Evolutionary conservation across 2,888 invertebrate genomes (phyloP).

Genomic region (Neoitamus cyanurus): DNA sequence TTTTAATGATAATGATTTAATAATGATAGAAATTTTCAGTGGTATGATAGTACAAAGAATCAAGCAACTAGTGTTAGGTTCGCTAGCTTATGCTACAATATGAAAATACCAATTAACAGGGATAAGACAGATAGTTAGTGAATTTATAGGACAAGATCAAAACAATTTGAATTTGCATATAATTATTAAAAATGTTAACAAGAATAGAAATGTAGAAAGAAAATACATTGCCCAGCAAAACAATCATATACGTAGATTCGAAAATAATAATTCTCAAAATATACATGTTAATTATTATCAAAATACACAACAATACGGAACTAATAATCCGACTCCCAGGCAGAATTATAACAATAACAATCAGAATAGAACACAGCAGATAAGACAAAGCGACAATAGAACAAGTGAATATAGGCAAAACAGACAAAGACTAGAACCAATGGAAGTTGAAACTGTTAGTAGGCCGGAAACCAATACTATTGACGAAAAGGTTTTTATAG

Average conservation of each 20-base stretch:
- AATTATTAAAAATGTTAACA: not conserved
- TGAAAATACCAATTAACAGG: constrained; percentile 2
- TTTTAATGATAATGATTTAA: constrained; percentile 28
- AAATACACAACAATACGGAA: constrained; percentile 13
- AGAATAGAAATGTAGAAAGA: not conserved
- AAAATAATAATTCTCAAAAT: not conserved
- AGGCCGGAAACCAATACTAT: constrained; percentile 26
- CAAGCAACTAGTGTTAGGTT: no score
- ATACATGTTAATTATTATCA: not conserved
- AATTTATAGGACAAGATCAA: constrained; percentile 34
- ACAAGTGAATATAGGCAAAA: not conserved
- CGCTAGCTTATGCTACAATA: constrained; percentile 41
- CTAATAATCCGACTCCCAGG: not conserved
- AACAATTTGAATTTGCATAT: not conserved
- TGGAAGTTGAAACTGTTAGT: constrained; percentile 34
- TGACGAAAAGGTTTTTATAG: constrained; percentile 47
- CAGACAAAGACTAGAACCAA: constrained; percentile 21
- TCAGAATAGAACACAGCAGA: not conserved
- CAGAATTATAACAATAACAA: not conserved
- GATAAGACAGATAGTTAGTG: constrained; percentile 18
- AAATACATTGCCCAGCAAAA: not conserved
- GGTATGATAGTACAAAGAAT: constrained; percentile 46
- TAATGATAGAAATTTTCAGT: constrained; percentile 39
- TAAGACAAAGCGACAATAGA: constrained; percentile 4
- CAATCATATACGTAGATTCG: not conserved